Evolutionary conservation across 2,113 vertebrate species (phyloP).

Genomic region (Laticauda colubrina): DNA sequence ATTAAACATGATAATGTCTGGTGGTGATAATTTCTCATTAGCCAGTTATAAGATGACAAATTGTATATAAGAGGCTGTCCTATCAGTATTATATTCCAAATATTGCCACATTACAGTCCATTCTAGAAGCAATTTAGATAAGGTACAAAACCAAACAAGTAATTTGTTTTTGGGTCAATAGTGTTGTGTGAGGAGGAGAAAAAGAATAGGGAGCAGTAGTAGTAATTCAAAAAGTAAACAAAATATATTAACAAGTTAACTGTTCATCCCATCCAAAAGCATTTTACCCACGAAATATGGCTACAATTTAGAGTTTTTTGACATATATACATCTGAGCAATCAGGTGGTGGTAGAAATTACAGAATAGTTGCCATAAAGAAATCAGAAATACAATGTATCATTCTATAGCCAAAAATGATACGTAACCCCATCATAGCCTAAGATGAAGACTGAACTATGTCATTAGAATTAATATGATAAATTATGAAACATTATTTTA

Average conservation of each 20-base stretch:
- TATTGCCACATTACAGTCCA: not conserved
- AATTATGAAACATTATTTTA: not conserved
- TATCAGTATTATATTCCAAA: not conserved
- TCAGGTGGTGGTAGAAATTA: not conserved
- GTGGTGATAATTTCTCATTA: too few relatives aligned
- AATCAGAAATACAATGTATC: not conserved
- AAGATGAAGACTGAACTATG: not conserved
- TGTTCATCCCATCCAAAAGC: not conserved
- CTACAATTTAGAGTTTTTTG: not conserved
- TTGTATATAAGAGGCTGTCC: not conserved
- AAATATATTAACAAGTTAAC: not conserved
- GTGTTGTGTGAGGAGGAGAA: not conserved
- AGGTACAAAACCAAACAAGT: not conserved
- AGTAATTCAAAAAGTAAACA: not conserved
- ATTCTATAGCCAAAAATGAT: not conserved
- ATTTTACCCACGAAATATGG: not conserved
- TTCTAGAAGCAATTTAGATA: not conserved
- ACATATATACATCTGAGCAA: not conserved
- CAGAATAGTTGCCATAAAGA: too few relatives aligned
- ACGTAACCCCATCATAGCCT: not conserved
- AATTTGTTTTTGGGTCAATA: not conserved
- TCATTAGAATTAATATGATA: not conserved
- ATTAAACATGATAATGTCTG: not conserved
- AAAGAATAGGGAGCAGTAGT: not conserved
- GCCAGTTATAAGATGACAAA: not conserved